These are phyloP conservation scores for Pangasianodon gigas DNA, from an alignment of 2,113 vertebrate genomes.

Conservation along the genomic window DNA sequence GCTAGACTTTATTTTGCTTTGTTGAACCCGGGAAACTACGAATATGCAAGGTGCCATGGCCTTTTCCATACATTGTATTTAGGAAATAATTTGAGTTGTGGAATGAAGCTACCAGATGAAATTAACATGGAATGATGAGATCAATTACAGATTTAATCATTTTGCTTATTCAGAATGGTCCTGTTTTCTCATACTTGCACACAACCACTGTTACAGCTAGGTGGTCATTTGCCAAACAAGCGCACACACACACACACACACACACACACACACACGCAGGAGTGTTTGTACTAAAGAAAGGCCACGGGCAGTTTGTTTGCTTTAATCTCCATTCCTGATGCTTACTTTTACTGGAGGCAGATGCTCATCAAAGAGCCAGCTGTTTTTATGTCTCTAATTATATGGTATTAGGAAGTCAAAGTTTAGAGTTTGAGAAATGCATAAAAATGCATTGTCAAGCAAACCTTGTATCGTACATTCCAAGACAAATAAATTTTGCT, in stretches of 20 bases:
- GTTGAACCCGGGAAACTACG: neutral
- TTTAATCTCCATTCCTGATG: constrained; percentile 12
- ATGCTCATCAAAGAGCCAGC: constrained; percentile 36
- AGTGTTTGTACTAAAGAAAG: neutral
- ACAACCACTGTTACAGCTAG: neutral
- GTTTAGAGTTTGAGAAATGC: neutral
- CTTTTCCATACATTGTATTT: no score
- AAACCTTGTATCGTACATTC: neutral
- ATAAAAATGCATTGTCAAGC: neutral
- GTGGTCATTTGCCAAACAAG: neutral
- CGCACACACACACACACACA: neutral
- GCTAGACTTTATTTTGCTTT: no score
- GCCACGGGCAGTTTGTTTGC: neutral
- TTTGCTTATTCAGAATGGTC: neutral
- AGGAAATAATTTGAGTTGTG: no score
- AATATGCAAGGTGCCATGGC: neutral
- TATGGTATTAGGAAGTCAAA: neutral
- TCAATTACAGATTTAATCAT: neutral
- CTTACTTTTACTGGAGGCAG: constrained; percentile 12
- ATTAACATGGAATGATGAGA: neutral
- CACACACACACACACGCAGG: neutral
- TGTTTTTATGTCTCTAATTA: neutral
- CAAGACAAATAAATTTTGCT: neutral
- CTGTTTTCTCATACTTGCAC: neutral
- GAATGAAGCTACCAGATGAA: neutral